These are phyloP conservation scores for Nesogale talazaci DNA, from an alignment of 2,113 vertebrate genomes.

Conservation along the genomic window DNA sequence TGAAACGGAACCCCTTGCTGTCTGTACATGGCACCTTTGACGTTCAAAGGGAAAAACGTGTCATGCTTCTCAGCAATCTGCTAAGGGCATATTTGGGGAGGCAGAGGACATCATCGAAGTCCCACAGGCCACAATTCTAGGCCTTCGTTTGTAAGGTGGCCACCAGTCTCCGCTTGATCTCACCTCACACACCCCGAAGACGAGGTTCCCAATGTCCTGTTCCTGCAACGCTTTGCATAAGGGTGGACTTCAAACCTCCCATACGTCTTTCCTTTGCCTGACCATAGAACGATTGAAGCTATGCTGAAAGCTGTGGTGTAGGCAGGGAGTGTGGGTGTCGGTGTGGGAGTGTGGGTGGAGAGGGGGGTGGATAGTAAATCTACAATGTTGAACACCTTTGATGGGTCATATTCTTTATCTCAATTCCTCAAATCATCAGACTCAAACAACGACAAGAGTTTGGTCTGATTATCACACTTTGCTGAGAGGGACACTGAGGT, in stretches of 20 bases:
- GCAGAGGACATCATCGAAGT: not conserved
- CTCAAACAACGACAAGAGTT: no score
- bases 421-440: no score
- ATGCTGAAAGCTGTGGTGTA: no score
- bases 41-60: not conserved
- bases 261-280: no score
- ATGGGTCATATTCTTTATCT: no score
- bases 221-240: not conserved
- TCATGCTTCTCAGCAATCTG: not conserved
- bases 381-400: no score
- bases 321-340: no score
- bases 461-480: no score
- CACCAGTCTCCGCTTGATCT: not conserved
- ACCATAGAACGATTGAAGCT: no score
- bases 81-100: not conserved
- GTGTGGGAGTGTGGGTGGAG: no score
- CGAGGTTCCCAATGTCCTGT: not conserved
- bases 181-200: fast-evolving
- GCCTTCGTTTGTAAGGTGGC: not conserved
- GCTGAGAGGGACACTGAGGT: no score
- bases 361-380: no score
- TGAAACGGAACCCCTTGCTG: not conserved
- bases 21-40: not conserved
- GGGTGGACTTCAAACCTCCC: not conserved
- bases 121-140: not conserved